Evolutionary conservation across 2,797 vertebrate species (phyloP).

Genomic region (Gymnothorax reevesii): DNA sequence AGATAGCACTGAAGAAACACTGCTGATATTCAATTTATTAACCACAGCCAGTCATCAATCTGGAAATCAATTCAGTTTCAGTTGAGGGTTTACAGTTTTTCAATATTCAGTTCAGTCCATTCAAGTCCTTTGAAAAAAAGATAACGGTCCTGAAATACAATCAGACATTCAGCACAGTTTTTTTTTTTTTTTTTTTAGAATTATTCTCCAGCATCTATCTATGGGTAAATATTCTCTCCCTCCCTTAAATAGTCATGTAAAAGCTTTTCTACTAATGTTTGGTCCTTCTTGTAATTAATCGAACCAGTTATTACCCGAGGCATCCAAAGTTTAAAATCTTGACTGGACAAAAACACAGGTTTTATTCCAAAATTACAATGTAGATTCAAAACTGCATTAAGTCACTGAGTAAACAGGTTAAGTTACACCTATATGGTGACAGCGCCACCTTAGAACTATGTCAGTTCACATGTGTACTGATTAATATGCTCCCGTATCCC

Average conservation of each 20-base stretch:
- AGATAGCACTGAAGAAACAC: not conserved
- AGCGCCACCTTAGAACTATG: constrained; percentile 29
- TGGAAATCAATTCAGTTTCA: not conserved
- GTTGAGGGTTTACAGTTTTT: constrained; percentile 24
- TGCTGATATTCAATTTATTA: constrained; percentile 54
- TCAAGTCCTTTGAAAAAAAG: constrained; percentile 40
- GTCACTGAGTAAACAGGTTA: constrained; percentile 63
- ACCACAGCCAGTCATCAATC: constrained; percentile 50
- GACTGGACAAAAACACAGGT: constrained; percentile 43
- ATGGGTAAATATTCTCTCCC: constrained; percentile 44
- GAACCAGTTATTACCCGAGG: constrained; percentile 56
- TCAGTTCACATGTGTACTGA: not conserved
- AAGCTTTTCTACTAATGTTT: constrained; percentile 59
- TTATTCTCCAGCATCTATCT: constrained; percentile 35
- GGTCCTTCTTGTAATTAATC: constrained; percentile 69
- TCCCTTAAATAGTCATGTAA: constrained; percentile 54
- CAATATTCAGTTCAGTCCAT: constrained; percentile 57
- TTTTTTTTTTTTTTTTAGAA: constrained; percentile 24
- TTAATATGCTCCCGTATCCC: constrained; percentile 44
- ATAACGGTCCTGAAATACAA: constrained; percentile 29
- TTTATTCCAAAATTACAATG: constrained; percentile 62
- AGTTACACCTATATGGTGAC: constrained; percentile 50
- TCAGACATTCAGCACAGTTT: constrained; percentile 26
- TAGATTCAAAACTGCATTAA: constrained; percentile 65
- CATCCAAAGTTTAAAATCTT: constrained; percentile 56